Evolutionary conservation across 2,888 invertebrate species (phyloP), one percentile per base, ranked within the genome.

Genomic region (Callosobruchus maculatus): DNA sequence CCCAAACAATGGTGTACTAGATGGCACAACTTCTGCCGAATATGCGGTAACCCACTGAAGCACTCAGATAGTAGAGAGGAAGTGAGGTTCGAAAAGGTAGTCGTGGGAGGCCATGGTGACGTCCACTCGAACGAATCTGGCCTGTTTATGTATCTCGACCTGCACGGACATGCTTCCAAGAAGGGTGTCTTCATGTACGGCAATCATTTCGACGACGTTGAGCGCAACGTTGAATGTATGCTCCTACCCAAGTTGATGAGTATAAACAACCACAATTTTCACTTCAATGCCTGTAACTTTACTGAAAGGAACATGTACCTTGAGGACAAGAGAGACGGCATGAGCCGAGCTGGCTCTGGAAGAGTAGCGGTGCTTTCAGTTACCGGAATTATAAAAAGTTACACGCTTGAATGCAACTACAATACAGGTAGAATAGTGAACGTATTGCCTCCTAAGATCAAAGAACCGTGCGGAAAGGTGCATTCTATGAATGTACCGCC

Each of bases 181-280:
- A 94, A 96, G 88, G 97, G 97, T 71, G 95, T 97, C 80, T 97
- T 97, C 87, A 96, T 97, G 91, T 97, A 97, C 87, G 97, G 97
- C 72, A 97, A 97, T 87, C 94, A 96, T 87, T 96, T 97, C 86
- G 92, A 94, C 67, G 93, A 94, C 84, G 87, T 93, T 75, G 93
- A 94, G 75, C 91, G 91, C 77, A 93, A 94, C 81, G 93, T 95
- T 75, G 95, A 95, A 84, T 95, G 95, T 84, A 95, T 97, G 95
- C 88, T 97, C 77, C 89, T 95, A 80, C 95, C 97, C 26, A 94
- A 96, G 85, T 88, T 97, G 82, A 94, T 97, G 92, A 93, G 96
- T 18, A 89, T 97, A 83, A 97, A 97, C 89, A 95, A 95, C 85
- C 91, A 94, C 79, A 95, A 97, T 88, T 97, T 97, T 88, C 97